Percentiles rank a stretch among this genome's conserved stretches.
Conservation (phyloP, 2,797 vertebrate genomes). For the Acropternis orthonyx region DNA sequence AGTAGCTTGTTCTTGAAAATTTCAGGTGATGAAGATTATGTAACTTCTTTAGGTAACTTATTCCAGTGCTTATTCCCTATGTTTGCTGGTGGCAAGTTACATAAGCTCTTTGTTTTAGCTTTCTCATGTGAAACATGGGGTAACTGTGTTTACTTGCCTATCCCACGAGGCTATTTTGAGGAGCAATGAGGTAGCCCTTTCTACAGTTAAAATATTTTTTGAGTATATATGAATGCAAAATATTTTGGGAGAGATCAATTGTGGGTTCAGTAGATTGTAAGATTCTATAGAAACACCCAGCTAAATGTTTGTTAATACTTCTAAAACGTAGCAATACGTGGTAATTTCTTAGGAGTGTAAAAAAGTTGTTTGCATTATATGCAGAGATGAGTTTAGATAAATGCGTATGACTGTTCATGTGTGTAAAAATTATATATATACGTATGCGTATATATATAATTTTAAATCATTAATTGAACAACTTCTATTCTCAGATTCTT, state of each 20-base stretch:
- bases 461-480: conserved; percentile 15
- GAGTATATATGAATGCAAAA: not conserved
- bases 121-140: not conserved
- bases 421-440: not conserved
- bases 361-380: not conserved
- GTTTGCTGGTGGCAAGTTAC: not conserved
- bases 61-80: not conserved
- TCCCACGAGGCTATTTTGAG: not conserved
- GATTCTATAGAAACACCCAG: not conserved
- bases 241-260: not conserved
- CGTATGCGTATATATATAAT: not conserved
- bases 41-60: not conserved
- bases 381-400: not conserved
- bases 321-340: not conserved
- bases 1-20: not conserved
- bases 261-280: not conserved
- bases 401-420: not conserved
- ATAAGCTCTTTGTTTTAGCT: not conserved
- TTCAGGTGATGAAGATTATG: not conserved
- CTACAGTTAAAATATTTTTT: not conserved
- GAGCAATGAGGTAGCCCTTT: not conserved
- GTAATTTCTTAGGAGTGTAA: not conserved
- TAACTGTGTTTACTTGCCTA: not conserved
- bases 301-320: not conserved
- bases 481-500: conserved; percentile 82